Base-by-base conservation (phyloP, 2,888 invertebrate species). In the Eucriotettix oculatus region DNA sequence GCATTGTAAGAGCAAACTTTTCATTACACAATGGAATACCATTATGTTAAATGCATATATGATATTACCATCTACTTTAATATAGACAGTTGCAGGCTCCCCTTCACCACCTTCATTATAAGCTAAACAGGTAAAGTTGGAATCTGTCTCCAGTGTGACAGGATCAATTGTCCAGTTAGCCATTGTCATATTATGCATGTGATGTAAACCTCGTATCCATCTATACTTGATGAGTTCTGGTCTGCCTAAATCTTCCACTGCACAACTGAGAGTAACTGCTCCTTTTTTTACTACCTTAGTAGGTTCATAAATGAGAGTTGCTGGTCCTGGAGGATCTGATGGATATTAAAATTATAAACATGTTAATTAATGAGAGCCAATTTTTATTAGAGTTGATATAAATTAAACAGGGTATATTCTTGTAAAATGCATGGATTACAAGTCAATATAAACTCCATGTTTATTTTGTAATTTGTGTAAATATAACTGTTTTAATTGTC, bases 71-170 rank as follows among this genome's bases (percentile, higher is more conserved):
- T 80, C 79, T 57, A 89, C 87, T 68, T 87, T 81, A 67, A 90
- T 80, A 68, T 80, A 80, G 59, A 83, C 79, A 48, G 80, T 81
- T 29, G 84, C 85, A 56, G 82, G 77, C 60, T 79, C 79, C 58
- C 89, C 87, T 66, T 85, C 83, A 0, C 94, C 95, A 0, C 91
- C 91, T 14, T 86, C 84, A 73, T 91, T 94, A 73, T 82, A 81
- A 0, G 92, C 92, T 66, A 85, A 81, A 71, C 96, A 96, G 0
- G 90, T 87, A 76, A 92, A 94, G 77, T 90, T 91, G 68, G 90
- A 89, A 64, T 90, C 82, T 58, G 90, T 89, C 71, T 90, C 87
- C 64, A 95, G 75, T 12, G 87, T 86, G 14, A 91, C 92, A 0
- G 90, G 87, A 64, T 86, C 85, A 63, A 93, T 86, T 42, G 84